Evolutionary conservation across 2,888 invertebrate species (phyloP).

Genomic region (Alitta virens): DNA sequence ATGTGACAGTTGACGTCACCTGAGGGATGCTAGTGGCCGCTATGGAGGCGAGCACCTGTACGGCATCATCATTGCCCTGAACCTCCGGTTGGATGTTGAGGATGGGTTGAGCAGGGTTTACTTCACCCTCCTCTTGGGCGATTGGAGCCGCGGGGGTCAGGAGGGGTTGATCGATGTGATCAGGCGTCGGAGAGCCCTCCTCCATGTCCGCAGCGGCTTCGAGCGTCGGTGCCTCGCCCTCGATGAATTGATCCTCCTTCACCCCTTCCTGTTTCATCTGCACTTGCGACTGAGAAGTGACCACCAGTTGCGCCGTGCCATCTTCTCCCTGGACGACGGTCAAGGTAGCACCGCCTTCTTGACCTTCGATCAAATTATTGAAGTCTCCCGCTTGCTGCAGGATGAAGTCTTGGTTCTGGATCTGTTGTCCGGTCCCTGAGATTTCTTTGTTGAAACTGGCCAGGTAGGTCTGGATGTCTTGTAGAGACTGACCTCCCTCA

Average conservation of each 20-base stretch:
- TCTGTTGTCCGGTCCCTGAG: not conserved
- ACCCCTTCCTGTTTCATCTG: not conserved
- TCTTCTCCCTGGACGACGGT: not conserved
- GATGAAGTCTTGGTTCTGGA: slow-evolving; percentile 1
- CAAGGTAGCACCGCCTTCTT: not conserved
- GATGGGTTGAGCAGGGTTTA: not conserved
- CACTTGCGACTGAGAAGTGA: not conserved
- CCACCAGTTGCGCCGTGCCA: not conserved
- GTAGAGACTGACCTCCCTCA: slow-evolving; percentile 5
- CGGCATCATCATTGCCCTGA: not conserved
- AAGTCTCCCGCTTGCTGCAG: not conserved
- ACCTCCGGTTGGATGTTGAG: slow-evolving; percentile 9
- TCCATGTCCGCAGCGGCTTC: not conserved
- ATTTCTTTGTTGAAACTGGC: slow-evolving; percentile 81
- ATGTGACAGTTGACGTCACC: not conserved
- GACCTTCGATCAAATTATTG: not conserved
- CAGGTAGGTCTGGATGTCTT: slow-evolving; percentile 75
- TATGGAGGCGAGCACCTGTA: slow-evolving; percentile 32
- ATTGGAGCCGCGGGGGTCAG: slow-evolving; percentile 4
- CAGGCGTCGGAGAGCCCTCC: not conserved
- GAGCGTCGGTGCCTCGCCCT: slow-evolving; percentile 1
- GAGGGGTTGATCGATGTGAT: slow-evolving; percentile 5
- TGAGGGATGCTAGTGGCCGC: slow-evolving; percentile 31
- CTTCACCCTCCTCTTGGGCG: not conserved
- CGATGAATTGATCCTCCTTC: not conserved